Base-by-base conservation (phyloP, 2,888 invertebrate genomes). In the Calliopum simillimum region DNA sequence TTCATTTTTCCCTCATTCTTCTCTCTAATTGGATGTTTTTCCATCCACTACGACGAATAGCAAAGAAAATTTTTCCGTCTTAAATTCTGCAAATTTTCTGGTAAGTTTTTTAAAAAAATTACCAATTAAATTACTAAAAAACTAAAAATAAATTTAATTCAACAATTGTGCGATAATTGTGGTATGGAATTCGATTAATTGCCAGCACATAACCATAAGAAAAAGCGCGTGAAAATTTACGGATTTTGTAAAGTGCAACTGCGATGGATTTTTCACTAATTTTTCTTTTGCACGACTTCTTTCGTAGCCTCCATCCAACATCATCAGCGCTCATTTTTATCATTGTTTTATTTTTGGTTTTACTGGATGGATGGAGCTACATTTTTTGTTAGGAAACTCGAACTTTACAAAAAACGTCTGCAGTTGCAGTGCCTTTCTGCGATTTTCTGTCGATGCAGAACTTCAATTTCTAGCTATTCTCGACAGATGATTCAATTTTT, bases 401-500 rank as follows among this genome's bases (percentile, higher is more conserved):
- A 2, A 23, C 4, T 62, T 43, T 47, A 16, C 14, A 13, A 49
- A 11, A 49, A 8, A 49, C n/a, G 49, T 16, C 71, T 68, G 71
- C 74, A 69, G 71, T 74, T 67, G 41, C 23, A n/a, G 44, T 66
- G 11, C 8, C 56, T 16, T 59, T 23, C 25, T 19, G 16, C 14
- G 25, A 6, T 56, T 44, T 43, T 43, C n/a, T 49, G 47, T 47
- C 44, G 44, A n/a, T 71, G 53, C 71, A 65, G 62, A 71, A 74
- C 72, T 71, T 23, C 44, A 46, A 43, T 75, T 82, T 83, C 80
- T 84, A 84, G 81, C 82, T 84, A 84, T 83, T 84, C 82, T 84
- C 76, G 81, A 83, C 79, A 80, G 79, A 83, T 84, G 84, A 84
- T 84, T 83, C 83, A 84, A 82, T 79, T 73, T 71, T 46, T 43